Conservation (phyloP, 2,797 vertebrate species). For the Smutsia temminckii region DNA sequence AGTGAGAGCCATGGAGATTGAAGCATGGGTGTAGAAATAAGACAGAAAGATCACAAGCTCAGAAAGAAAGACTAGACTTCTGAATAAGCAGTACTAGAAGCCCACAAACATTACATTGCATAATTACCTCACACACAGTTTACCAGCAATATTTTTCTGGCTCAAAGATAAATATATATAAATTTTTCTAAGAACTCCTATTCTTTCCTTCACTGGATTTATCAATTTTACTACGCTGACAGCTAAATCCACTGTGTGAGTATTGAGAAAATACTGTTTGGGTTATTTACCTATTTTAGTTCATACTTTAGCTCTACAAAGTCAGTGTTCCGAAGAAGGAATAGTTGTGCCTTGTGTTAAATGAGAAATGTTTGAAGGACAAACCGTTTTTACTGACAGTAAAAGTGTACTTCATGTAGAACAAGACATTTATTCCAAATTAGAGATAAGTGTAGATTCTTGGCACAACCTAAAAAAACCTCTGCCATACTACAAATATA, state of each 20-base stretch:
- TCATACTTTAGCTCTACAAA: not conserved
- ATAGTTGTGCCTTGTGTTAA: not conserved
- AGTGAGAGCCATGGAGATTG: slow-evolving; percentile 94
- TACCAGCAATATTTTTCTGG: not conserved
- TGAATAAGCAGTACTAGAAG: slow-evolving; percentile 89
- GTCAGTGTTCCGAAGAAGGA: not conserved
- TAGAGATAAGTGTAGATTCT: not conserved
- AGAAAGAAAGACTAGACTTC: slow-evolving; percentile 94
- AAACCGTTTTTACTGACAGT: not conserved
- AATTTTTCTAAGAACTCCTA: not conserved
- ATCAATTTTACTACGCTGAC: not conserved
- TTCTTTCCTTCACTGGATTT: not conserved
- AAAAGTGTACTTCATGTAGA: not conserved
- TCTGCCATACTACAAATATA: not conserved
- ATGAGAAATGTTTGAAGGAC: not conserved
- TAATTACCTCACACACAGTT: slow-evolving; percentile 61
- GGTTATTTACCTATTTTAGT: not conserved
- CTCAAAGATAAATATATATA: not conserved
- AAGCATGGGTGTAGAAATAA: slow-evolving; percentile 91
- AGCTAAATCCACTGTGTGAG: not conserved
- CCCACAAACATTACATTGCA: slow-evolving; percentile 82
- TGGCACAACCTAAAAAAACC: not conserved
- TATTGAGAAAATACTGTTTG: not conserved
- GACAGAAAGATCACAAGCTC: slow-evolving; percentile 93
- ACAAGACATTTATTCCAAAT: not conserved